Percentiles rank a stretch among this genome's conserved stretches.
phyloP scores from a whole-genome alignment of 2,797 vertebrate species.

The Pantherophis vulpinus region DNA sequence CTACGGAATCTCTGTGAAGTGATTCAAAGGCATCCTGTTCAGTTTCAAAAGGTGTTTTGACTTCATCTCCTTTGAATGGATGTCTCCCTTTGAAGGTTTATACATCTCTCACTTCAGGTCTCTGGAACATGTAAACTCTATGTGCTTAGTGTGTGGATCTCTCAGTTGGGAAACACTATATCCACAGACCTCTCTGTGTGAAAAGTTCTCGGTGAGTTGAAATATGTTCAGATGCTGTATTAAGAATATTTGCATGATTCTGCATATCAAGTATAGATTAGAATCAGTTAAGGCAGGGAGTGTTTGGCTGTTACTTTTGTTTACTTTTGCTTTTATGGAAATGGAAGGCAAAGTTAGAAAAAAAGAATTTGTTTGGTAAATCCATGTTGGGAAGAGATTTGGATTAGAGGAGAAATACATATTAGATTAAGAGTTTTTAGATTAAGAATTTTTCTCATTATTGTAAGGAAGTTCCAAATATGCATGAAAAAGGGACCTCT shows the following conservation, averaged over 20 bases:
- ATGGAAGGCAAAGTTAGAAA: no score
- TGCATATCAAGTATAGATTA: background rate
- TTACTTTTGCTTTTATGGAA: background rate
- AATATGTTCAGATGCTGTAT: background rate
- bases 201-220: no score
- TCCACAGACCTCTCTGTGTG: background rate
- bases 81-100: background rate
- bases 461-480: background rate
- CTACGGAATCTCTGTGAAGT: background rate
- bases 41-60: background rate
- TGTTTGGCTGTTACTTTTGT: background rate
- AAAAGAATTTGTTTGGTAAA: background rate
- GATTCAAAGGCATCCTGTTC: background rate
- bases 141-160: background rate
- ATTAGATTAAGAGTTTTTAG: background rate
- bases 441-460: background rate
- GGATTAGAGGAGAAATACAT: background rate
- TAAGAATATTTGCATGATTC: background rate
- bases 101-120: background rate
- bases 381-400: background rate
- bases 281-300: no score
- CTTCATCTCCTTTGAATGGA: background rate
- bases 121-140: background rate
- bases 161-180: background rate
- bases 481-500: background rate